Base-by-base conservation (phyloP, 2,797 vertebrate genomes). In the Falco naumanni region DNA sequence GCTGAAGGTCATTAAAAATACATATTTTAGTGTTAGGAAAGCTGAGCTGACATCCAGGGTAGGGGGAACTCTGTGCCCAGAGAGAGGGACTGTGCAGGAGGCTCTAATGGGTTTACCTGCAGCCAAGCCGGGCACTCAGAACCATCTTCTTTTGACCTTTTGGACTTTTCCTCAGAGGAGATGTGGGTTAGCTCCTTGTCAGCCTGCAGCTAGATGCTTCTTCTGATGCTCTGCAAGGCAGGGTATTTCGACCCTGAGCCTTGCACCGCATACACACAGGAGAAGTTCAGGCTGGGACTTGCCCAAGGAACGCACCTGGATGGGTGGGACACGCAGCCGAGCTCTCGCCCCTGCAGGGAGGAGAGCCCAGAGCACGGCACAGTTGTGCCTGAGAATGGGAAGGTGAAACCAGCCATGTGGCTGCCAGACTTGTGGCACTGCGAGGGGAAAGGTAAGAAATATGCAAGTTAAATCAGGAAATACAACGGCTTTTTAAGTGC, bases 1-100 rank as follows among this genome's bases (percentile, higher is more conserved):
- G 64, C 60, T 93, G 70, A 87, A 70, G 26, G 48, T 85, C 68
- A 85, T 91, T 87, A 85, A 96, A 95, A 95, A 64, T 29, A 82
- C 0, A 0, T 64, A 16, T n/a, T 89, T 90, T 74, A 79, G 64
- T 41, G 71, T 70, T 66, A 70, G 56, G 78, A 82, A 87, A 93
- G 86, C 56, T 82, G 69, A 69, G 26, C 34, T 88, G 91, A 71
- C 24, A 85, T 28, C n/a, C 54, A 70, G 41, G 29, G 9, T 50
- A 25, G 5, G 39, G 34, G 45, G 39, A 77, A 28, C 22, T 20
- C 54, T 11, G 9, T 31, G 9, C 24, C 13, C 16, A 51, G 68
- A 57, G 31, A 68, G 37, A 6, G 89, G 9, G 4, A 41, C 20
- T 45, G 37, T 25, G 33, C 33, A 81, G 85, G 17, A 71, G 13